These are phyloP conservation scores for Drosophila sucinea DNA, from an alignment of 1,140 invertebrate species.

Conservation along the genomic window DNA sequence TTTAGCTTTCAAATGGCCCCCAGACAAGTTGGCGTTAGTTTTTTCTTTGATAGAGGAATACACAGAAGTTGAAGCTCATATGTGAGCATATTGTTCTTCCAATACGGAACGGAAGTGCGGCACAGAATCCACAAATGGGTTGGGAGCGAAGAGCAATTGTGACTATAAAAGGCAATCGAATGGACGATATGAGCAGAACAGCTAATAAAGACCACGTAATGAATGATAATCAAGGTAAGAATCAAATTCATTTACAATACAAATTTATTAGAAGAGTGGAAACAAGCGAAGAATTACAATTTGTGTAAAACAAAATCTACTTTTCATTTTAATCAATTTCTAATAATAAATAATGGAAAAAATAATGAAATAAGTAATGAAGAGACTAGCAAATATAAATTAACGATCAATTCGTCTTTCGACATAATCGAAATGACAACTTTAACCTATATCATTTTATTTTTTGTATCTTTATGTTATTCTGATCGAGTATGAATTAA, in stretches of 20 bases:
- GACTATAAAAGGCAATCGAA: conserved; percentile 19
- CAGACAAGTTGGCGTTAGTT: conserved; percentile 56
- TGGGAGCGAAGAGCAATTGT: conserved; percentile 18
- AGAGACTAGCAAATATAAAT: too few relatives aligned
- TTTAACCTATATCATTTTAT: too few relatives aligned
- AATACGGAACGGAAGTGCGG: conserved; percentile 76
- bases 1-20: conserved; percentile 54
- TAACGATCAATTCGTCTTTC: too few relatives aligned
- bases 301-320: too few relatives aligned
- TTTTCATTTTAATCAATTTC: too few relatives aligned
- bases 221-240: background rate
- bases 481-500: too few relatives aligned
- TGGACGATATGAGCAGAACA: background rate
- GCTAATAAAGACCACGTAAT: conserved; percentile 8
- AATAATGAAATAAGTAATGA: too few relatives aligned
- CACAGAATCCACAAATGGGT: conserved; percentile 61
- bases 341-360: too few relatives aligned
- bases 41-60: conserved; percentile 21
- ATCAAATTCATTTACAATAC: background rate
- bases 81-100: conserved; percentile 18
- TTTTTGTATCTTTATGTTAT: too few relatives aligned
- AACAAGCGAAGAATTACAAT: too few relatives aligned
- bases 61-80: conserved; percentile 46
- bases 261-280: too few relatives aligned
- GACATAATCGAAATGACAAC: too few relatives aligned